These are phyloP conservation scores for Periophthalmodon schlosseri DNA, from an alignment of 2,113 vertebrate species.

Conservation along the genomic window DNA sequence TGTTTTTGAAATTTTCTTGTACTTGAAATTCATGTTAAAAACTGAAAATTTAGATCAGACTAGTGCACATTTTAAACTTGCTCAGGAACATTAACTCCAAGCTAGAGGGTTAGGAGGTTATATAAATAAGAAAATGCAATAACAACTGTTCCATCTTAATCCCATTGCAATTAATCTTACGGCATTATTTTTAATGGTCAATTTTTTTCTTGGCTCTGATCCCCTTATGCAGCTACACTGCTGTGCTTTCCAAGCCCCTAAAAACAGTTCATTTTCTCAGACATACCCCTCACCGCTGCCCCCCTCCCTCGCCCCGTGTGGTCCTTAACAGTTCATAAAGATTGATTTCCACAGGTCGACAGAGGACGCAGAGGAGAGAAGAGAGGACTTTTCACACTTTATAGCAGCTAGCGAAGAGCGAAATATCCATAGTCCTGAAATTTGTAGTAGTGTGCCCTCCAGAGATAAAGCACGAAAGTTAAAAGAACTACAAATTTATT, in stretches of 20 bases:
- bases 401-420: neutral
- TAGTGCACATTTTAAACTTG: neutral
- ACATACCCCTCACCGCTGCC: conserved; percentile 3
- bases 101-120: neutral
- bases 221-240: conserved; percentile 9
- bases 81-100: neutral
- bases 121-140: neutral
- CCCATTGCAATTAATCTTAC: neutral
- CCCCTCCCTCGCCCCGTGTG: neutral
- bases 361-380: neutral
- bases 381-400: neutral
- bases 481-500: no score
- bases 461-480: conserved; percentile 3
- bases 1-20: no score
- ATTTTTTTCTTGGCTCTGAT: neutral
- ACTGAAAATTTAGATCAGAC: neutral
- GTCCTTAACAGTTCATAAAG: conserved; percentile 43
- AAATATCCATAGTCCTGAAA: neutral
- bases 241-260: conserved; percentile 14
- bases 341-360: conserved; percentile 15
- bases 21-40: no score
- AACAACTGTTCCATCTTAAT: no score
- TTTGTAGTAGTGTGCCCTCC: conserved; percentile 50
- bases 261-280: conserved; percentile 32
- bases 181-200: neutral